These are phyloP conservation scores for Dicyrtomina minuta DNA, from an alignment of 2,888 invertebrate species.

Conservation along the genomic window DNA sequence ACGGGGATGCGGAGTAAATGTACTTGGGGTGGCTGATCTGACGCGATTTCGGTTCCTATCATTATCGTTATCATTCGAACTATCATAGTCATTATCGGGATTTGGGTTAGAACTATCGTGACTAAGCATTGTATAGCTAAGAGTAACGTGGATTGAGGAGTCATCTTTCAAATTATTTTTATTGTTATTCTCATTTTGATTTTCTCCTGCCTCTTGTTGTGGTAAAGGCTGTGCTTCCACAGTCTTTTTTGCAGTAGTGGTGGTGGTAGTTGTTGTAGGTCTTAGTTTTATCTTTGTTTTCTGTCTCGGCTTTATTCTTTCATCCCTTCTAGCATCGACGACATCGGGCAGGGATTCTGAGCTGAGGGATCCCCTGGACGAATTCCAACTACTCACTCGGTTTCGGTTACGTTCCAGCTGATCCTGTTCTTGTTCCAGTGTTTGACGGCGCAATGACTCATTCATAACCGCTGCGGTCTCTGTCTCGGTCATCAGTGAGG, in stretches of 20 bases:
- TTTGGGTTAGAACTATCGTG: neutral
- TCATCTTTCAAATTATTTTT: neutral
- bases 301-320: slow-evolving; percentile 1
- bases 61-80: neutral
- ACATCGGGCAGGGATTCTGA: neutral
- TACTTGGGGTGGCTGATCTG: neutral
- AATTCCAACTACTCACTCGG: neutral
- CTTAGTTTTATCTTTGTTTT: no score
- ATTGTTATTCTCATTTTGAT: neutral
- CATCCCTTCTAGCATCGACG: neutral
- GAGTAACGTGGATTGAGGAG: slow-evolving; percentile 9
- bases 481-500: neutral
- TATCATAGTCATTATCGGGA: no score
- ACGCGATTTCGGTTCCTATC: neutral
- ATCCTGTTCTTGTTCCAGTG: neutral
- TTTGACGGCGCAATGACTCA: slow-evolving; percentile 6
- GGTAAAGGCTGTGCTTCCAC: neutral
- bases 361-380: neutral
- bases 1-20: no score
- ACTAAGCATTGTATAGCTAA: slow-evolving; percentile 19
- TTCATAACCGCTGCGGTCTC: neutral
- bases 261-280: neutral
- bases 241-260: neutral
- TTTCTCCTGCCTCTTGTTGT: neutral
- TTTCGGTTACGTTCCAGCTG: neutral